Evolutionary conservation across 2,797 vertebrate species (phyloP).

Genomic region (Artibeus jamaicensis): DNA sequence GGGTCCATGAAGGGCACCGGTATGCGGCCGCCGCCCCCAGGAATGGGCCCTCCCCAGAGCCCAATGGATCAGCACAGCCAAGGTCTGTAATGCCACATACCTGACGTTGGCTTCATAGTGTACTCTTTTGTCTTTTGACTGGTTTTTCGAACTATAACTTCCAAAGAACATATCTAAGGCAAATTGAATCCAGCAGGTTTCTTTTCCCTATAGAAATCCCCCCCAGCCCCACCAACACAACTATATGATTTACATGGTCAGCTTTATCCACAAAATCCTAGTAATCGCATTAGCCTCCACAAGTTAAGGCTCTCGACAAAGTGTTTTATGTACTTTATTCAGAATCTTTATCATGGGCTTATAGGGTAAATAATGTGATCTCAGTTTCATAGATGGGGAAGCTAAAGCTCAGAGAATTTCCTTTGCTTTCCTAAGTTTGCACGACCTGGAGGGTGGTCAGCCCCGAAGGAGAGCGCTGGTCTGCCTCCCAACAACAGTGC

Average conservation of each 20-base stretch:
- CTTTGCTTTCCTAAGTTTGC: not conserved
- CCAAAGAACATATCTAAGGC: not conserved
- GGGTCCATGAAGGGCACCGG: constrained; percentile 93
- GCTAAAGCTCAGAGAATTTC: not conserved
- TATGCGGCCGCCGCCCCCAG: constrained; percentile 95
- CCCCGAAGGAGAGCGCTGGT: not conserved
- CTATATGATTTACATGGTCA: not conserved
- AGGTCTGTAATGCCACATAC: constrained; percentile 84
- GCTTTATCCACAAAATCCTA: not conserved
- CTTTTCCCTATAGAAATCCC: not conserved
- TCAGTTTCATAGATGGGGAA: not conserved
- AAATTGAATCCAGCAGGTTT: not conserved
- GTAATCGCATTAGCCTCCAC: not conserved
- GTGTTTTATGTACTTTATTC: not conserved
- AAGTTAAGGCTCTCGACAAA: not conserved
- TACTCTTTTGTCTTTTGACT: not conserved
- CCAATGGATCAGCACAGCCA: constrained; percentile 98
- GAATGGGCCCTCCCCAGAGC: constrained; percentile 98
- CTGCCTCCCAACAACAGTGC: not conserved
- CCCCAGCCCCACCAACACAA: not conserved
- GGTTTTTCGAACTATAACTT: not conserved
- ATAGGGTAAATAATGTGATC: not conserved
- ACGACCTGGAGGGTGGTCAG: not conserved
- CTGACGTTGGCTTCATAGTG: not conserved
- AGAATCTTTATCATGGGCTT: not conserved